Conservation (phyloP, 2,797 vertebrate species). For the Gallinago solitaria region DNA sequence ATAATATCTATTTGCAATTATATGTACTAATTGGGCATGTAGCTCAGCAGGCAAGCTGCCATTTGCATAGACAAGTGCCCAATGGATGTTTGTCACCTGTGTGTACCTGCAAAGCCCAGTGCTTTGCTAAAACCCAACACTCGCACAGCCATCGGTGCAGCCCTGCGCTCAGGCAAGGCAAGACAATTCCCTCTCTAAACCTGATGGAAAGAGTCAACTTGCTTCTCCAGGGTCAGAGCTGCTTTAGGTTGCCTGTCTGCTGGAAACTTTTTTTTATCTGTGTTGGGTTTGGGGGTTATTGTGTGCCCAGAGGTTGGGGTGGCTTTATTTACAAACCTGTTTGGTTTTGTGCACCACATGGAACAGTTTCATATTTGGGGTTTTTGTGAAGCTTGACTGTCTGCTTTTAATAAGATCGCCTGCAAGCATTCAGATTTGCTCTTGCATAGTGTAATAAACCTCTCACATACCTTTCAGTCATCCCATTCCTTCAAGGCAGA, state of each 20-base stretch:
- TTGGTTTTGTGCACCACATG: neutral
- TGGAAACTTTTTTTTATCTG: neutral
- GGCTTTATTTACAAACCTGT: neutral
- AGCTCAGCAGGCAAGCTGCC: neutral
- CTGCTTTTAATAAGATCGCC: neutral
- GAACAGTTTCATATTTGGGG: neutral
- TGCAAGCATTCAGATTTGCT: neutral
- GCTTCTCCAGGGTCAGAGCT: neutral
- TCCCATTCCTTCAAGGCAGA: neutral
- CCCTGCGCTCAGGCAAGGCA: fast-evolving
- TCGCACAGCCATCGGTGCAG: fast-evolving
- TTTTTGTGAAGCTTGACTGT: neutral
- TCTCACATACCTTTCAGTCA: neutral
- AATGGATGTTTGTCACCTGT: neutral
- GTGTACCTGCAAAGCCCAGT: neutral
- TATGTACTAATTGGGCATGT: neutral
- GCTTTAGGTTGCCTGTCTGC: neutral
- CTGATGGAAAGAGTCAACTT: neutral
- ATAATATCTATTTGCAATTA: neutral
- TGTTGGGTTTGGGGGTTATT: neutral
- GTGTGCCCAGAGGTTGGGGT: neutral
- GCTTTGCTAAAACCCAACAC: neutral
- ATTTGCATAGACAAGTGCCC: neutral
- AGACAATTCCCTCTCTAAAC: neutral
- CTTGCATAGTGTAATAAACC: neutral